Conservation (phyloP, 2,888 invertebrate species). For the Heteromyza rotundicornis region DNA sequence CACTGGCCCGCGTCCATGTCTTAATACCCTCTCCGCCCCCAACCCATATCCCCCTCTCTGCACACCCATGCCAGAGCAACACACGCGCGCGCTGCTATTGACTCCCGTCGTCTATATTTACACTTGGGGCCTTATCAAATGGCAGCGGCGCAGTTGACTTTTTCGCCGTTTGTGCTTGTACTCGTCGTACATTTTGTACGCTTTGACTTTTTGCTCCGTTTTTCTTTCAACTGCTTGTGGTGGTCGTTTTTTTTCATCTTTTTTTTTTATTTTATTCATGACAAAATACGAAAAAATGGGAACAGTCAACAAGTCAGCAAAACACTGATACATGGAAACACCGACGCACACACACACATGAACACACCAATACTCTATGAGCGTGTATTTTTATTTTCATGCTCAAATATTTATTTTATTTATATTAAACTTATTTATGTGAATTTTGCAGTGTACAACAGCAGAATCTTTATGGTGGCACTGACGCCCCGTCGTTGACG, state of each 20-base stretch:
- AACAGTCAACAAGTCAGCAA: constrained; percentile 34
- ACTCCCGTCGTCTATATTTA: constrained; percentile 49
- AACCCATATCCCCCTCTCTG: constrained; percentile 13
- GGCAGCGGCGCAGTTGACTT: constrained; percentile 56
- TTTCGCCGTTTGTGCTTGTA: constrained; percentile 54
- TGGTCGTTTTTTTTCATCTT: not conserved
- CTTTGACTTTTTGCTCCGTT: constrained; percentile 28
- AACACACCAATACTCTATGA: constrained; percentile 3
- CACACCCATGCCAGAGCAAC: constrained; percentile 12
- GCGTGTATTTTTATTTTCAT: not conserved
- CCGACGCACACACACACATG: constrained; percentile 24
- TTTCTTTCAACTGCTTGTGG: constrained; percentile 4
- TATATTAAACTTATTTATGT: not conserved
- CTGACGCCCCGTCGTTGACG: not conserved
- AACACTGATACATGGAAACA: not conserved
- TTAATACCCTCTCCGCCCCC: not conserved
- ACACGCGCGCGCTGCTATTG: constrained; percentile 29
- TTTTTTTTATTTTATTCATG: constrained; percentile 15
- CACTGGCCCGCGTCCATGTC: too few relatives aligned
- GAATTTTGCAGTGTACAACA: not conserved
- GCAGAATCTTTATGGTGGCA: not conserved
- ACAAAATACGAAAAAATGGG: constrained; percentile 28
- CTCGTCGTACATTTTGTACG: constrained; percentile 33
- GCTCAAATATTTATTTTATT: not conserved
- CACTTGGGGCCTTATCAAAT: constrained; percentile 57